These are phyloP conservation scores for Craseonycteris thonglongyai DNA, from an alignment of 2,113 vertebrate species.

Conservation along the genomic window DNA sequence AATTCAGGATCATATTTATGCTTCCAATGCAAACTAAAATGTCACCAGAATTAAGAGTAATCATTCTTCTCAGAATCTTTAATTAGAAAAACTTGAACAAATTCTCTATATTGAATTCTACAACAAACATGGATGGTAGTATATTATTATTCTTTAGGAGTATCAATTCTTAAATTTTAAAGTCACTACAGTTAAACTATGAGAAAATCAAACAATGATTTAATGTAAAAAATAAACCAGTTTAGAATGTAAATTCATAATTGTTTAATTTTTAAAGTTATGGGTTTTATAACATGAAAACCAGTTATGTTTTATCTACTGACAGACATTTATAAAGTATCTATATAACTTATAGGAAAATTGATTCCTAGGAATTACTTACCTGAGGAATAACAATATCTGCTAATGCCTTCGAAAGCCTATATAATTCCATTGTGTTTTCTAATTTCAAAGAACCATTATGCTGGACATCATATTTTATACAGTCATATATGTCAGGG, in stretches of 20 bases:
- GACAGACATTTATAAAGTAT: not conserved
- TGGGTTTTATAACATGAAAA: not conserved
- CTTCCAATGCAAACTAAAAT: not conserved
- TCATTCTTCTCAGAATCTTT: not conserved
- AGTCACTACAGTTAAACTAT: not conserved
- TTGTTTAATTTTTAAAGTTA: slow-evolving; percentile 5
- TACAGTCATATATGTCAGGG: slow-evolving; percentile 92
- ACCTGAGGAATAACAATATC: slow-evolving; percentile 94
- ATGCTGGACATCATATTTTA: slow-evolving; percentile 92
- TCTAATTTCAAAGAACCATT: slow-evolving; percentile 89
- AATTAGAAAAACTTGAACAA: not conserved
- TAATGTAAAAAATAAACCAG: not conserved
- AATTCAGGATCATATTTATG: not conserved
- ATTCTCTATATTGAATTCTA: not conserved
- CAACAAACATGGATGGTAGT: not conserved
- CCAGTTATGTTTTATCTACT: not conserved
- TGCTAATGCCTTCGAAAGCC: slow-evolving; percentile 90
- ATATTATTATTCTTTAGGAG: not conserved
- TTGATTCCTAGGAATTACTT: slow-evolving; percentile 42
- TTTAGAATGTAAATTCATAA: not conserved
- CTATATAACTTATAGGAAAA: not conserved
- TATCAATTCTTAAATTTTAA: not conserved
- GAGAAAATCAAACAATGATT: not conserved
- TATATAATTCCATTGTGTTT: slow-evolving; percentile 90
- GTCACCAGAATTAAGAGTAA: not conserved